phyloP scores from a whole-genome alignment of 2,888 invertebrate genomes.

The Syrphus vitripennis region DNA sequence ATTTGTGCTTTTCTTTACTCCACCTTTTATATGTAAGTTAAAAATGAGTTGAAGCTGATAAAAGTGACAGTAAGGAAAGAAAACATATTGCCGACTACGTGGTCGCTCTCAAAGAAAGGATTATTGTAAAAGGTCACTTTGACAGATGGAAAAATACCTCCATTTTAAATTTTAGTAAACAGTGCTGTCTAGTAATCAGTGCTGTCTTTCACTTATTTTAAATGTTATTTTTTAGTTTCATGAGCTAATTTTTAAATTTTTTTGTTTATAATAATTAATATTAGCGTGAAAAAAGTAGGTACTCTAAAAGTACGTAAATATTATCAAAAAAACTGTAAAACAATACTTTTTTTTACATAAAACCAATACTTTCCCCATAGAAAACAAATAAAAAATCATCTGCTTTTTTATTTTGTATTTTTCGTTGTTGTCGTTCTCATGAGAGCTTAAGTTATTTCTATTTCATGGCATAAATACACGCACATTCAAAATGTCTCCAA shows the following conservation, averaged over 20 bases:
- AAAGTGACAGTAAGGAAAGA: not conserved
- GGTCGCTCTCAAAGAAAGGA: slow-evolving; percentile 8
- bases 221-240: not conserved
- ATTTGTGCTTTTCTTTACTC: not conserved
- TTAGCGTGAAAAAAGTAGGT: too few relatives aligned
- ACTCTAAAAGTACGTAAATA: too few relatives aligned
- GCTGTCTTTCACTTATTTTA: too few relatives aligned
- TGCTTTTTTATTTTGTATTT: slow-evolving; percentile 18
- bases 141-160: not conserved
- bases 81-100: not conserved
- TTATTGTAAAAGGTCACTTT: slow-evolving; percentile 30
- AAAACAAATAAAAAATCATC: not conserved
- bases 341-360: too few relatives aligned
- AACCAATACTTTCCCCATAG: not conserved
- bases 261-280: not conserved
- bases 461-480: slow-evolving; percentile 46
- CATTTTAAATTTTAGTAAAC: not conserved
- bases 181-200: not conserved
- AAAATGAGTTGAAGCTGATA: not conserved
- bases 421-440: slow-evolving; percentile 33
- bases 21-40: not conserved
- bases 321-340: not conserved
- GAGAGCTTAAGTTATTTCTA: slow-evolving; percentile 62
- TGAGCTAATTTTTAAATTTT: not conserved
- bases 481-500: slow-evolving; percentile 42